phyloP scores from a whole-genome alignment of 1,140 invertebrate genomes.

The Microplitis mediator region DNA sequence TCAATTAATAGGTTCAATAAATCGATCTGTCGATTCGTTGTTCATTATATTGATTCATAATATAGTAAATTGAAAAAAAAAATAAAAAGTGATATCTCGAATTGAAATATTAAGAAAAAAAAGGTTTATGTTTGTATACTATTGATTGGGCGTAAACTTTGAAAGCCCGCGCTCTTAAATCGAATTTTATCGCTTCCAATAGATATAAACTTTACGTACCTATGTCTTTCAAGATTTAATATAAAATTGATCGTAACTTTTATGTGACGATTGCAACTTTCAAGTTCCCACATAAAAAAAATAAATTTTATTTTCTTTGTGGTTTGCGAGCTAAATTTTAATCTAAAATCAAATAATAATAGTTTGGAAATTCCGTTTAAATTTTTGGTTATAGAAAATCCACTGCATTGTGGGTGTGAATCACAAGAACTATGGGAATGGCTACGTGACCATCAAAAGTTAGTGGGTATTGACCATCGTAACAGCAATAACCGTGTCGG shows the following conservation, averaged over 20 bases:
- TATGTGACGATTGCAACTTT: background rate
- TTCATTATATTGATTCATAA: too few relatives aligned
- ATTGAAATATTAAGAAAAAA: too few relatives aligned
- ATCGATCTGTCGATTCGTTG: too few relatives aligned
- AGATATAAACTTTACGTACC: background rate
- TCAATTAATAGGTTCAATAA: too few relatives aligned
- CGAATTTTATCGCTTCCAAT: background rate
- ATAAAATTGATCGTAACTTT: background rate
- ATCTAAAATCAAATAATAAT: background rate
- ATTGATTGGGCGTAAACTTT: too few relatives aligned
- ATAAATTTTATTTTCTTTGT: too few relatives aligned
- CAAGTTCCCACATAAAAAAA: too few relatives aligned
- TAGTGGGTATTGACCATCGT: constrained; percentile 64
- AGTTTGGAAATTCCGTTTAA: background rate
- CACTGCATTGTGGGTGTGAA: constrained; percentile 81
- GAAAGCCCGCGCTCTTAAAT: background rate
- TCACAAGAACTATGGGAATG: constrained; percentile 87
- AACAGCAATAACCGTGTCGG: constrained; percentile 59
- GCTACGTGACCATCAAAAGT: constrained; percentile 82
- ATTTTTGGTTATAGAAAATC: constrained; percentile 73
- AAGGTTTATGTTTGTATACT: too few relatives aligned
- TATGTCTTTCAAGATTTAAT: background rate
- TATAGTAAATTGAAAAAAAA: too few relatives aligned
- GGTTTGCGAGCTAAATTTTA: background rate
- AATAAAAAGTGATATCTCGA: too few relatives aligned